These are phyloP conservation scores for Tamandua tetradactyla DNA, from an alignment of 2,797 vertebrate species.

Conservation along the genomic window DNA sequence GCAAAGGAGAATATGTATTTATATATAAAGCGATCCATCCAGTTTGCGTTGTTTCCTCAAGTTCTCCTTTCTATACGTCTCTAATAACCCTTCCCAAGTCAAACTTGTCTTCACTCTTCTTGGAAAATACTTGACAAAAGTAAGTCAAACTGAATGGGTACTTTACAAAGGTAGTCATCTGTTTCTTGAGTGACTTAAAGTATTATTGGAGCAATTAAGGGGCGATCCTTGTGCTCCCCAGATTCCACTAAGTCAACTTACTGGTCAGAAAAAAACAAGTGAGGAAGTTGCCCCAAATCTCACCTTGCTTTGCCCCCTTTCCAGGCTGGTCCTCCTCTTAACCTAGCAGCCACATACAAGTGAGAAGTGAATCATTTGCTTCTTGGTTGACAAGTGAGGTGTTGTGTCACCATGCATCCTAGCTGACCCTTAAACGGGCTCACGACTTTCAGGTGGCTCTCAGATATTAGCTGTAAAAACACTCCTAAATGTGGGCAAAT, in stretches of 20 bases:
- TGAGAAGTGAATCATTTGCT: background rate
- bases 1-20: slow-evolving; percentile 45
- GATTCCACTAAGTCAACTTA: background rate
- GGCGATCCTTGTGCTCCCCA: background rate
- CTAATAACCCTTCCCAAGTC: background rate
- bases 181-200: background rate
- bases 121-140: background rate
- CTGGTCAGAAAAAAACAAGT: background rate
- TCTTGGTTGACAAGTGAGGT: background rate
- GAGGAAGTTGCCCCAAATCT: background rate
- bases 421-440: background rate
- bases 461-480: slow-evolving; percentile 8
- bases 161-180: background rate
- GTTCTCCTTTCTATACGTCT: background rate
- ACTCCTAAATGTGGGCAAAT: background rate
- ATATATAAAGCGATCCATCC: background rate
- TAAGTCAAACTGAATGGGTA: background rate
- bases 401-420: background rate
- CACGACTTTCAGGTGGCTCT: slow-evolving; percentile 30
- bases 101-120: background rate
- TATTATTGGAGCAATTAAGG: background rate
- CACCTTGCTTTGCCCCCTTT: background rate
- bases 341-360: background rate
- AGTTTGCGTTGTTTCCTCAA: background rate
- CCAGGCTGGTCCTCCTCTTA: background rate